A percentile compares a stretch with the other conserved stretches of the same genome.
Conservation (phyloP, 2,888 invertebrate species). For the Phania funesta region DNA sequence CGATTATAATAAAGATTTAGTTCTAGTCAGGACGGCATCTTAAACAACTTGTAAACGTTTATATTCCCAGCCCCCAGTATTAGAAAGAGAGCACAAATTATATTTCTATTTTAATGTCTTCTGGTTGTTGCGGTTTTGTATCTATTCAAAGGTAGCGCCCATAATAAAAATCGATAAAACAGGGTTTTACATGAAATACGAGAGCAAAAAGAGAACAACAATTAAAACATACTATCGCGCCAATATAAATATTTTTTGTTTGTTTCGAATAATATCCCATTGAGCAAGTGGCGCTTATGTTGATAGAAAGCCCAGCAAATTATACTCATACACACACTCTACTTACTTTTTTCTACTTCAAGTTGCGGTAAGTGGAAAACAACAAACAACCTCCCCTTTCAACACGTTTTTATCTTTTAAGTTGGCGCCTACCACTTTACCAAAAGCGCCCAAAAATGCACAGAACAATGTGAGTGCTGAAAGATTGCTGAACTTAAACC, state of each 20-base stretch:
- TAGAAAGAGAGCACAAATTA: not conserved
- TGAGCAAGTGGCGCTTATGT: conserved; percentile 75
- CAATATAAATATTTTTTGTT: not conserved
- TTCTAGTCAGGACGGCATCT: not conserved
- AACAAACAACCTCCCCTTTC: conserved; percentile 14
- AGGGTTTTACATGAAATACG: conserved; percentile 69
- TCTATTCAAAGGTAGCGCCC: conserved; percentile 59
- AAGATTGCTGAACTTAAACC: conserved; percentile 36
- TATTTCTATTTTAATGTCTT: not conserved
- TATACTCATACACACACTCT: conserved; percentile 41
- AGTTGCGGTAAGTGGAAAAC: not conserved
- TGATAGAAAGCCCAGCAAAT: conserved; percentile 17
- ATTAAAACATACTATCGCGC: not conserved
- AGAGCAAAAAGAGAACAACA: conserved; percentile 1
- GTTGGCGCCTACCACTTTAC: conserved; percentile 1
- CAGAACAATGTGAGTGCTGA: conserved; percentile 20
- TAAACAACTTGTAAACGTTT: conserved; percentile 22
- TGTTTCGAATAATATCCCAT: conserved; percentile 71
- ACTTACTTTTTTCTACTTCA: conserved; percentile 18
- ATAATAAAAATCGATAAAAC: conserved; percentile 77
- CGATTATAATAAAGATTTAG: conserved; percentile 25
- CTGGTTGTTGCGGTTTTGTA: conserved; percentile 1
- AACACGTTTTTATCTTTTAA: conserved; percentile 17
- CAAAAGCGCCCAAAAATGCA: conserved; percentile 19
- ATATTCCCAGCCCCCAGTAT: not conserved